Evolutionary conservation across 2,797 vertebrate genomes (phyloP).

Genomic region (Anabacerthia variegaticeps): DNA sequence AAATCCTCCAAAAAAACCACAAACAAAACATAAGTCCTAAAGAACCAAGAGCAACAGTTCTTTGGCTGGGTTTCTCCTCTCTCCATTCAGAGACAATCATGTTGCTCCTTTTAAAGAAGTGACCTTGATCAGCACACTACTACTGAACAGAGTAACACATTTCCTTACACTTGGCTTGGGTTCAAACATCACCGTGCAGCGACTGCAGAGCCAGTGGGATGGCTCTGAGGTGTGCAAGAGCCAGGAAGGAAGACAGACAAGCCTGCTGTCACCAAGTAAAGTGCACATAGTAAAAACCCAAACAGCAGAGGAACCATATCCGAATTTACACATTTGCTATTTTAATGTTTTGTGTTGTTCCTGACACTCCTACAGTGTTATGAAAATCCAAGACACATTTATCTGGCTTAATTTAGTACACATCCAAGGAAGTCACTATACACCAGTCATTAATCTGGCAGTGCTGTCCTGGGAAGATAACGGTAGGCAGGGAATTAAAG

Average conservation of each 20-base stretch:
- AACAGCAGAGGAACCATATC: neutral
- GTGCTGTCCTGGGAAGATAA: neutral
- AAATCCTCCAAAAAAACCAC: neutral
- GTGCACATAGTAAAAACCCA: neutral
- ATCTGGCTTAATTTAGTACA: neutral
- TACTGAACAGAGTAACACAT: neutral
- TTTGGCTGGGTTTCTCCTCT: neutral
- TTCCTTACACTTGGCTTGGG: neutral
- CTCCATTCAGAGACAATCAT: neutral
- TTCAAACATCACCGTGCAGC: neutral
- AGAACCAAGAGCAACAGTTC: neutral
- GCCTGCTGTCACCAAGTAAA: neutral
- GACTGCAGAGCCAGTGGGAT: neutral
- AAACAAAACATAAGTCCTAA: neutral
- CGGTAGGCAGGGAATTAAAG: neutral
- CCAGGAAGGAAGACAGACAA: neutral
- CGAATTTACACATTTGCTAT: neutral
- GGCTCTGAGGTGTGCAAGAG: neutral
- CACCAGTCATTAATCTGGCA: neutral
- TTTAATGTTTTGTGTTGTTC: neutral
- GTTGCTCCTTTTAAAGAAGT: constrained; percentile 42
- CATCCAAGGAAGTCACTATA: neutral
- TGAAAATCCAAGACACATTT: fast-evolving
- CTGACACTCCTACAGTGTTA: neutral
- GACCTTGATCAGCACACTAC: constrained; percentile 25